Evolutionary conservation across 2,888 invertebrate genomes (phyloP), one percentile per base, ranked within the genome.

Genomic region (Baronia brevicornis): DNA sequence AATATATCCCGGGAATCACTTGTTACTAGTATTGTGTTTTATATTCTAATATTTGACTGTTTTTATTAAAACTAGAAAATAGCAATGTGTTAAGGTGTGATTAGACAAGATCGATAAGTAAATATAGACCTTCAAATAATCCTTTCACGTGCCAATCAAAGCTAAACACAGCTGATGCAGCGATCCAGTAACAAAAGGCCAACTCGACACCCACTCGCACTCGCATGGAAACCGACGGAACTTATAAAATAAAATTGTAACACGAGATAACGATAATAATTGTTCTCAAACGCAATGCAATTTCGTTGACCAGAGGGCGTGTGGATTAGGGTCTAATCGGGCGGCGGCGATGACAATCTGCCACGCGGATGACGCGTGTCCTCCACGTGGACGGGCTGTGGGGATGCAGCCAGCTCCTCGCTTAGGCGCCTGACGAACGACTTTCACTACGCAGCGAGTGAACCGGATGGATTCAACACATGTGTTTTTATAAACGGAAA

Each of bases 281-380:
- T 67, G 59, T 59, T 46, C 54, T 46, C 52, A 54, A 61, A 62
- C 59, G 72, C 66, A 63, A 72, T 66, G 61, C 69, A 60, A 71
- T 72, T 54, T 48, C 51, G 48, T 46, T 60, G 61, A 64, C 59
- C 59, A 52, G 48, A 56, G 75, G 44, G 77, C 72, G 74, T 64
- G 64, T 40, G 74, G 75, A 75, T 75, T 74, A 74, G 63, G 60
- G 58, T 46, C 67, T 80, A 80, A 82, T 82, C 80, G 74, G 65
- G 47, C 60, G 60, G 9, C 63, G 70, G 69, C 67, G 79, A 80
- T 79, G 82, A 75, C 72, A 79, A 80, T 82, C 80, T 54, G 60
- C 28, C 71, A 51, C 70, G 73, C 62, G 65, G 33, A 33, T 3
- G 38, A 12, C 65, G 46, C 66, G 68, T 58, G 67, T 21, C 8